Evolutionary conservation across 2,888 invertebrate species (phyloP).

Genomic region (Cancer borealis): DNA sequence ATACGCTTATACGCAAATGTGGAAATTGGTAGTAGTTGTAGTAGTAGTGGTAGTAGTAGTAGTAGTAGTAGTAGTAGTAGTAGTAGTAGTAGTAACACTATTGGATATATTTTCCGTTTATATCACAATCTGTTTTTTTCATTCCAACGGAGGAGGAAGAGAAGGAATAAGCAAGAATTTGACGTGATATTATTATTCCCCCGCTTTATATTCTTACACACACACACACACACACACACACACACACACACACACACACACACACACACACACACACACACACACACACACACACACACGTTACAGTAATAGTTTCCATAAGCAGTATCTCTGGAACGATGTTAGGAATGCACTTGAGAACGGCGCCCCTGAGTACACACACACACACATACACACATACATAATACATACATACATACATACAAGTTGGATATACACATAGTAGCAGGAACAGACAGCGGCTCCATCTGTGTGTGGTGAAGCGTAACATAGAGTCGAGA

Average conservation of each 20-base stretch:
- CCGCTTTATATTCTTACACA: not conserved
- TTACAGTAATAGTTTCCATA: not conserved
- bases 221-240: constrained; percentile 40
- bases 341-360: not conserved
- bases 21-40: not conserved
- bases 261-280: constrained; percentile 37
- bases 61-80: constrained; percentile 45
- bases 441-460: not conserved
- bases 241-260: constrained; percentile 28
- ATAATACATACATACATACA: too few relatives aligned
- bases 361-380: not conserved
- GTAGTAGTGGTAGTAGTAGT: constrained; percentile 42
- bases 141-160: too few relatives aligned
- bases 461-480: not conserved
- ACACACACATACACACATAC: not conserved
- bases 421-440: too few relatives aligned
- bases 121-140: too few relatives aligned
- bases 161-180: too few relatives aligned
- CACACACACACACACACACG: constrained; percentile 34
- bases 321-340: not conserved
- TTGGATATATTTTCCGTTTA: not conserved
- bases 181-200: too few relatives aligned
- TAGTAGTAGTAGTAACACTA: not conserved
- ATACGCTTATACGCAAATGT: not conserved
- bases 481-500: constrained; percentile 6